Evolutionary conservation across 2,113 vertebrate genomes (phyloP), one percentile per base, ranked within the genome.

Genomic region (Anguilla japonica): DNA sequence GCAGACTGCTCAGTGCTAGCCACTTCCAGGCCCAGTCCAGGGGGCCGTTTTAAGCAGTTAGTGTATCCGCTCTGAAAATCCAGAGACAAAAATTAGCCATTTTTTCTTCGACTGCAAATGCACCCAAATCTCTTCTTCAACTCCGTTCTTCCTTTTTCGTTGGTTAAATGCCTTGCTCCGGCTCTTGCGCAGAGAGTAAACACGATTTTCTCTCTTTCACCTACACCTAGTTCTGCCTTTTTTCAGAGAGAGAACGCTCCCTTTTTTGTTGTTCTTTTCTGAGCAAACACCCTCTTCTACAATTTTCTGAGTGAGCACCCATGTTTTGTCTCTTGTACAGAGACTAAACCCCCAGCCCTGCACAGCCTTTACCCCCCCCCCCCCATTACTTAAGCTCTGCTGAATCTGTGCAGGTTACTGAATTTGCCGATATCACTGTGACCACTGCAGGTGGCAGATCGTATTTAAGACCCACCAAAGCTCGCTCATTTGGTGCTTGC

Each of bases 391-490:
- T 81, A n/a, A 82, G 22, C 9, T 15, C 39, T 60, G 79, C 80
- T 84, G 67, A 53, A 85, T 67, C 50, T 87, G 79, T 81, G 79
- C 79, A 50, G 50, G 34, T 34, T 60, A n/a, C 67, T 41, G 86
- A 75, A 41, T 39, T 83, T 41, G 3, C 82, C 85, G 75, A 75
- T 83, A 34, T 88, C 87, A 87, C 39, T 84, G 81, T 88, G 85
- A 90, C 83, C 87, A 84, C 86, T 89, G 85, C 83, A 87, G 90
- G 88, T 79, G 79, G 87, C 83, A 80, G 43, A 78, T 81, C 53
- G 56, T 75, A 75, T 34, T 34, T 43, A 84, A 87, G 50, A 87
- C 40, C 79, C 83, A 84, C 87, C 87, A 84, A 84, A 87, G 83
- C 41, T 84, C 78, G 81, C 78, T 40, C 22, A n/a, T 16, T 67